Percentiles rank a stretch among this genome's conserved stretches.
Evolutionary conservation across 2,888 invertebrate species (phyloP).

Genomic region (Cerastis rubricosa): DNA sequence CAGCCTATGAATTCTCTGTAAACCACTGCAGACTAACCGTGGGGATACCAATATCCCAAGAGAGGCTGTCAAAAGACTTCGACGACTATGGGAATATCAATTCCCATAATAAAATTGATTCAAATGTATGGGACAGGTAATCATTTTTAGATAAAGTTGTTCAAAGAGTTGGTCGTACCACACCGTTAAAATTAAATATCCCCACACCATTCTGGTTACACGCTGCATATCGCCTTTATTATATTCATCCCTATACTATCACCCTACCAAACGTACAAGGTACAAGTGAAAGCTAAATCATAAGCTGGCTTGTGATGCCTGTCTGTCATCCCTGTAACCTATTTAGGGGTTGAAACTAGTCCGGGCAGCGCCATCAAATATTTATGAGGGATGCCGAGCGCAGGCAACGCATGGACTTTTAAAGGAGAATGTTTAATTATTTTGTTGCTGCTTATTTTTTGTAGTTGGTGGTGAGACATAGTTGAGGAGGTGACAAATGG

Average conservation of each 20-base stretch:
- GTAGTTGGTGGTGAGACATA: constrained; percentile 7
- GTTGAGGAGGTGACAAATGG: not conserved
- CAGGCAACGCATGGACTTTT: constrained; percentile 39
- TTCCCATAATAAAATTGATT: not conserved
- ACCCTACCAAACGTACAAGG: not conserved
- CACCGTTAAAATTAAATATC: too few relatives aligned
- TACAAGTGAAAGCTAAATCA: constrained; percentile 47
- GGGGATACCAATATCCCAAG: not conserved
- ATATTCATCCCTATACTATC: not conserved
- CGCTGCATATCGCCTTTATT: not conserved
- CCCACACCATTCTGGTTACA: not conserved
- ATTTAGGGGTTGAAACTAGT: constrained; percentile 66
- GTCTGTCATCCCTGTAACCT: constrained; percentile 67
- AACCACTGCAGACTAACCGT: not conserved
- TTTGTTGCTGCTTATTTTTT: constrained; percentile 40
- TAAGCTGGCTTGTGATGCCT: constrained; percentile 34
- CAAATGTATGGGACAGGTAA: not conserved
- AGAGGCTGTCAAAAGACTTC: not conserved
- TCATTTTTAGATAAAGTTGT: not conserved
- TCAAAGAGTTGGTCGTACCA: too few relatives aligned
- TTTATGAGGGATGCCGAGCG: constrained; percentile 66
- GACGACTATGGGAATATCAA: too few relatives aligned
- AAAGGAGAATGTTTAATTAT: constrained; percentile 53
- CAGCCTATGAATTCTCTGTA: not conserved
- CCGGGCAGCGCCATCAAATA: constrained; percentile 63